A percentile compares a stretch with the other conserved stretches of the same genome.
phyloP scores from a whole-genome alignment of 2,888 invertebrate genomes.

The Drosophila gaucha region DNA sequence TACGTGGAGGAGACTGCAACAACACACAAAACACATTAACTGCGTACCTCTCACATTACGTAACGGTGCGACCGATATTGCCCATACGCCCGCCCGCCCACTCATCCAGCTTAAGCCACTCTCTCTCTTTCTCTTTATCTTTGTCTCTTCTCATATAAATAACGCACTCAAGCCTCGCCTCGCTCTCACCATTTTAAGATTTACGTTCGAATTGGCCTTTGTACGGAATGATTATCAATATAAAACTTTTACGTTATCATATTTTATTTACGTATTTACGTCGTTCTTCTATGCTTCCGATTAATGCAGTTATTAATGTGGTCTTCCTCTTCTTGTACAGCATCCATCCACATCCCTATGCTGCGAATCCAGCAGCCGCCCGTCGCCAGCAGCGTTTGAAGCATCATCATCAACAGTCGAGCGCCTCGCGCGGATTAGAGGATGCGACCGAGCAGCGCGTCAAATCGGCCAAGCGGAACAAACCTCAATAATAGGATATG shows the following conservation, averaged over 20 bases:
- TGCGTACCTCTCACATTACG: constrained; percentile 34
- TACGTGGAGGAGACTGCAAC: constrained; percentile 34
- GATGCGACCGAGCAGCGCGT: constrained; percentile 29
- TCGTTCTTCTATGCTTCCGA: neutral
- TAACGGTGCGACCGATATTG: constrained; percentile 23
- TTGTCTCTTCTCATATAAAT: constrained; percentile 15
- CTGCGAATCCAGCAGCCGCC: constrained; percentile 71
- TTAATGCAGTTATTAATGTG: constrained; percentile 16
- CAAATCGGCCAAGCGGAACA: constrained; percentile 56
- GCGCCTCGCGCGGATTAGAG: constrained; percentile 25
- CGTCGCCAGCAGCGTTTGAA: constrained; percentile 83
- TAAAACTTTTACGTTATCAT: constrained; percentile 50
- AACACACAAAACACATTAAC: constrained; percentile 30
- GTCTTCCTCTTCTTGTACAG: constrained; percentile 57
- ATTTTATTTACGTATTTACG: constrained; percentile 29
- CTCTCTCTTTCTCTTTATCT: constrained; percentile 1
- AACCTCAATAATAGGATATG: constrained; percentile 52
- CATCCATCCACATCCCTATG: constrained; percentile 85
- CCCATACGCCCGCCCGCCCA: constrained; percentile 6
- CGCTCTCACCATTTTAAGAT: constrained; percentile 44
- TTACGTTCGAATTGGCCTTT: constrained; percentile 67
- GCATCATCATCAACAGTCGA: constrained; percentile 64
- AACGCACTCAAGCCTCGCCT: constrained; percentile 28
- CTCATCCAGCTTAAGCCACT: constrained; percentile 40
- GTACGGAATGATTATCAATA: constrained; percentile 56